A percentile compares a stretch with the other conserved stretches of the same genome.
Conservation (phyloP, 1,140 invertebrate species). For the Drosophila lowei region DNA sequence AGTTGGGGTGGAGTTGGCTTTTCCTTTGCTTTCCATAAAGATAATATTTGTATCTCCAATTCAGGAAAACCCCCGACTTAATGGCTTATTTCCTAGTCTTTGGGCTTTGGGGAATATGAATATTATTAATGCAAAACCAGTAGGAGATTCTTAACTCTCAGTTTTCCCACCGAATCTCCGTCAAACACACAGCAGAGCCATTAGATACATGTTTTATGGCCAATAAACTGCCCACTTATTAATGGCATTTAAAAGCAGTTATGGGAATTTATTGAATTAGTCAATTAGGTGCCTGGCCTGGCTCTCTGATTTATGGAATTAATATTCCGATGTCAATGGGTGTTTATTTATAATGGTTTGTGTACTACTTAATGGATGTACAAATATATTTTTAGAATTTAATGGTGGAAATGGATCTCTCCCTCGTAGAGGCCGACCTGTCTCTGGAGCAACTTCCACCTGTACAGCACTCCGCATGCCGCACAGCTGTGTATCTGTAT, state of each 20-base stretch:
- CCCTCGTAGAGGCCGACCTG: not conserved
- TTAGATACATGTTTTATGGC: conserved; percentile 36
- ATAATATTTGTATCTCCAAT: too few species aligned
- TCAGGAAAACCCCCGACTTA: not conserved
- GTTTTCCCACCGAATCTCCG: conserved; percentile 14
- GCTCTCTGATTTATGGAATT: conserved; percentile 27
- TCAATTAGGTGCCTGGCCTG: conserved; percentile 17
- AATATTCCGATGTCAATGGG: conserved; percentile 12
- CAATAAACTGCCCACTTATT: conserved; percentile 19
- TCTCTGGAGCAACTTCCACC: conserved; percentile 37
- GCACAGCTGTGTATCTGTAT: conserved; percentile 27
- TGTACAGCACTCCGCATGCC: conserved; percentile 38
- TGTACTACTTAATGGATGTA: too few species aligned
- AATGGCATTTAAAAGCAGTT: conserved; percentile 27
- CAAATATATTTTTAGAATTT: not conserved
- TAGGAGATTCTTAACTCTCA: not conserved
- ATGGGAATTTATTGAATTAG: conserved; percentile 28
- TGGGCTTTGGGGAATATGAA: not conserved
- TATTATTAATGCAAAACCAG: conserved; percentile 19
- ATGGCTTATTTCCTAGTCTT: not conserved
- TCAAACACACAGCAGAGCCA: conserved; percentile 15
- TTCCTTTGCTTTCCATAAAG: too few species aligned
- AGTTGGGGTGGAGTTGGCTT: too few species aligned
- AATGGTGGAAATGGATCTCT: not conserved
- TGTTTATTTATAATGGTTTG: not conserved